Conservation (phyloP, 2,113 vertebrate species). For the Pygoscelis adeliae region DNA sequence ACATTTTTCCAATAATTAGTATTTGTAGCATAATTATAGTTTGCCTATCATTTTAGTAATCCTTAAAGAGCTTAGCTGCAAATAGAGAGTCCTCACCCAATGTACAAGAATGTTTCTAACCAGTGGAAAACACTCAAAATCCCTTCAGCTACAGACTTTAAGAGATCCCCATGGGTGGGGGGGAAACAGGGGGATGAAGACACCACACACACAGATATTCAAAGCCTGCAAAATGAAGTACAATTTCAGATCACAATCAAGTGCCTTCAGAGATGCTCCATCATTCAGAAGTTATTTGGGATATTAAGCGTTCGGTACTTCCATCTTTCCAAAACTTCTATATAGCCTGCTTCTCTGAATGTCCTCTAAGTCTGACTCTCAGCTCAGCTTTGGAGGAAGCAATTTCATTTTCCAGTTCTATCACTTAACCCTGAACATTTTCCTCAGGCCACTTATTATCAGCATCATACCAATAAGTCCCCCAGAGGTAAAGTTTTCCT, state of each 20-base stretch:
- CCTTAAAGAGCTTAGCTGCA: background rate
- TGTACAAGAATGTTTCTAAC: background rate
- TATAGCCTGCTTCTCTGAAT: background rate
- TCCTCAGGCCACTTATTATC: background rate
- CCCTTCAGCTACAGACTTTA: background rate
- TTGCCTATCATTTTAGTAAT: conserved; percentile 16
- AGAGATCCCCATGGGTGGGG: background rate
- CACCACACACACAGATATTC: background rate
- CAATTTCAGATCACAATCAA: background rate
- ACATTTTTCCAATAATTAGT: conserved; percentile 32
- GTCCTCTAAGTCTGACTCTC: background rate
- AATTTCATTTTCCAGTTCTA: background rate
- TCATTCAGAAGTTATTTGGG: background rate
- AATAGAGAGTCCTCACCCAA: background rate
- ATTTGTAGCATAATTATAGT: conserved; percentile 25
- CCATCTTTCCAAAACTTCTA: background rate
- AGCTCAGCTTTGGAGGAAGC: background rate
- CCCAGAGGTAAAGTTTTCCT: background rate
- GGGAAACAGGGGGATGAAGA: background rate
- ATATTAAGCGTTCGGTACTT: background rate
- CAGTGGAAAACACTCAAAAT: background rate
- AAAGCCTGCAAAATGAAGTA: background rate
- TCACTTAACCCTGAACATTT: background rate
- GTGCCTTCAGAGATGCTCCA: background rate
- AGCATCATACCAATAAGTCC: background rate